Evolutionary conservation across 2,797 vertebrate species (phyloP), one percentile per base, ranked within the genome.

Genomic region (Danio albolineatus): DNA sequence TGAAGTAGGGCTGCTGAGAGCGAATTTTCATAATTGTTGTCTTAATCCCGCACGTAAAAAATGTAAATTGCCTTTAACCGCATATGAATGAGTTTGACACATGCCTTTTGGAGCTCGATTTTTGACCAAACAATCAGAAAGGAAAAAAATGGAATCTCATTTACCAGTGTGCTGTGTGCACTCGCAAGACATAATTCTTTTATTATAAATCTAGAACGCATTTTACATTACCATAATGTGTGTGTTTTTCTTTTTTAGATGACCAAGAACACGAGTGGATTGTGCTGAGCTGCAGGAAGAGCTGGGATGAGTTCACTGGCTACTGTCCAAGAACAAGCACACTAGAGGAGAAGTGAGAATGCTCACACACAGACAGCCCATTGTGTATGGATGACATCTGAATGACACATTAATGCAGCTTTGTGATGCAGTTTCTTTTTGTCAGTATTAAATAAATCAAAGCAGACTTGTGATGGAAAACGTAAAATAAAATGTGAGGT

Each of bases 201-300:
- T 36, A 46, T 66, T 65, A 9, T 56, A 17, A 36, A 65, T 14
- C 14, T 4, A 41, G 14, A 53, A 43, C 2, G 17, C 5, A 1
- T 7, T 43, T 72, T 36, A 39, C 1, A 12, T 16, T 2, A 61
- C 36, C 14, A 19, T 7, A 54, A 46, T 56, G 21, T 61, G 1
- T 5, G 62, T 0, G 78, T 64, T 0, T 19, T 83, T 53, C 10
- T n/a, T 10, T 86, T 80, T 89, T 89, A 99, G 98, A 97, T 85
- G 92, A 97, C 0, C 89, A 92, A 0, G 97, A 99, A 71, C 96
- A 98, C 0, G 92, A 95, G 53, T 98, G 96, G 96, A 98, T 98
- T 66, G 51, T 95, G 81, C 85, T 73, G 82, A 96, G 90, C 4
- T 99, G 97, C 89, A 94, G 94, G 60, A 97, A 93, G 89, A 93